Conservation (phyloP, 2,113 vertebrate species). For the Eubucco bourcierii region DNA sequence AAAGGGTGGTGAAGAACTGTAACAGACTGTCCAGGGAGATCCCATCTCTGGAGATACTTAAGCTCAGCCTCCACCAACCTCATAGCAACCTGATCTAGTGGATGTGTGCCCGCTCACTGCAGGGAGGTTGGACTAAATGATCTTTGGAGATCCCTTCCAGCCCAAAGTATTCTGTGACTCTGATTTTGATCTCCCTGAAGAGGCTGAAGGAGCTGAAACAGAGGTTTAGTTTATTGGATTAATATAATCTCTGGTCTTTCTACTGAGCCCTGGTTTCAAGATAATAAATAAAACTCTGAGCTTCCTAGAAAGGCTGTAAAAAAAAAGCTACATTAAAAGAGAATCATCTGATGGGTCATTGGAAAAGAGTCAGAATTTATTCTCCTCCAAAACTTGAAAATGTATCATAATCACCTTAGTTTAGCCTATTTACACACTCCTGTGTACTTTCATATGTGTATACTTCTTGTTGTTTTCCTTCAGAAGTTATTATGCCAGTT, state of each 20-base stretch:
- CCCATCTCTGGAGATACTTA: too few relatives aligned
- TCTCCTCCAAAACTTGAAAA: not conserved
- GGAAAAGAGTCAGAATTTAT: not conserved
- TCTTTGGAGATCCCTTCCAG: too few relatives aligned
- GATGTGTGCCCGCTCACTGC: too few relatives aligned
- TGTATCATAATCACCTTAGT: accelerated
- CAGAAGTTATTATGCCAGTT: not conserved
- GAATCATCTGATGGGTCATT: not conserved
- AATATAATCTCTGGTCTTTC: not conserved
- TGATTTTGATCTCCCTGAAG: not conserved
- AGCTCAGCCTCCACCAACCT: too few relatives aligned
- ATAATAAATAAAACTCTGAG: not conserved
- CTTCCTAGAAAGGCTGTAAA: not conserved
- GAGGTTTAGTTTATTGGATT: not conserved
- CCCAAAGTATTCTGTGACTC: too few relatives aligned
- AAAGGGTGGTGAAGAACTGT: not conserved
- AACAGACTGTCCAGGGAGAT: too few relatives aligned
- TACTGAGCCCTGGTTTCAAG: not conserved
- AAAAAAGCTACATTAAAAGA: not conserved
- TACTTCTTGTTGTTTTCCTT: not conserved
- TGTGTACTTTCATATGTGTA: not conserved
- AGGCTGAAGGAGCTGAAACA: not conserved
- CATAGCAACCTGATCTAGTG: too few relatives aligned
- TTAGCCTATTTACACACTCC: not conserved
- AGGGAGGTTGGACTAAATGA: too few relatives aligned